Evolutionary conservation across 2,113 vertebrate genomes (phyloP), one percentile per base, ranked within the genome.

Genomic region (Datnioides undecimradiatus): DNA sequence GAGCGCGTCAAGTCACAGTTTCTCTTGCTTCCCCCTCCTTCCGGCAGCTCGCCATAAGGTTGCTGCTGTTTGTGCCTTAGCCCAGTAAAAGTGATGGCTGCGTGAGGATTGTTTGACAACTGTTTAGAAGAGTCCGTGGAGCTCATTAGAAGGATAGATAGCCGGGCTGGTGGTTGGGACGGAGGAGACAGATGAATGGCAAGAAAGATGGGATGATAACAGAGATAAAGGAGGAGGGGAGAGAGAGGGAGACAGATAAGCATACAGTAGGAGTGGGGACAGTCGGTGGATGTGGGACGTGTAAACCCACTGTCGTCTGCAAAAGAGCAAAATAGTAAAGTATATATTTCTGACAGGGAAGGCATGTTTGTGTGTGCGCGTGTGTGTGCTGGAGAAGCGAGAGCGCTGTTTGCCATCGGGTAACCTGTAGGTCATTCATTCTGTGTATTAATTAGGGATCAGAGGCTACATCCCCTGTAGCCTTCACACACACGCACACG

Each of bases 81-180:
- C 57, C 78, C 59, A 70, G 85, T 75, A 87, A 95, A 96, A 97
- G 91, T 95, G 96, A 96, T 96, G 94, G 93, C 93, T 95, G 94
- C 95, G 93, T 93, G 94, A 95, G 95, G 92, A 96, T 94, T 95
- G 94, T 96, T 96, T 96, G 96, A 96, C 96, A 97, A 96, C 94
- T 95, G 95, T 95, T 96, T 96, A 96, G 94, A 94, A 89, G 89
- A 95, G 93, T 94, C 94, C 85, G 85, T 95, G 93, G 92, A 96
- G 95, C 95, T 88, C 94, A 95, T 96, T 96, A 96, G 88, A 89
- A 96, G 96, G 95, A 96, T 93, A 96, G 95, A 96, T 85, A 91
- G 94, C 93, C 90, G 82, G 85, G 82, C 79, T 86, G 69, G 81
- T 87, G 71, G 80, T 62, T 67, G 57, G 78, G 83, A 87, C 79